These are phyloP conservation scores for Sandelia bainsii DNA, from an alignment of 2,797 vertebrate genomes.

Conservation along the genomic window DNA sequence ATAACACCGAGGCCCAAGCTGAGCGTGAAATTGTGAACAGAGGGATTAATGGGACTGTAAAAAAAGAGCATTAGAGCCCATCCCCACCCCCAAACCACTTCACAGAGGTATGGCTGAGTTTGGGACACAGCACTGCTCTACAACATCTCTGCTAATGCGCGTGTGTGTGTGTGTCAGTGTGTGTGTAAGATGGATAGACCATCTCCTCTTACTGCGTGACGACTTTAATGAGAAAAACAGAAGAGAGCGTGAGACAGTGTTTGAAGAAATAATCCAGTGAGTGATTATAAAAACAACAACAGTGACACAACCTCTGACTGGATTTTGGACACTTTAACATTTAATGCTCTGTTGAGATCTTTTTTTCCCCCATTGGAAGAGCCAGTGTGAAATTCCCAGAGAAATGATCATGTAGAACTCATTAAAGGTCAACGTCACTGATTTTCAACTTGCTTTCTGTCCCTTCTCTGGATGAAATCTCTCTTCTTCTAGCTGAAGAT, in stretches of 20 bases:
- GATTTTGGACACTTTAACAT: neutral
- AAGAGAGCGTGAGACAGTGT: neutral
- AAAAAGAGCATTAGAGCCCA: conserved; percentile 78
- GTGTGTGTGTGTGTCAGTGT: conserved; percentile 12
- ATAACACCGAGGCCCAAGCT: conserved; percentile 81
- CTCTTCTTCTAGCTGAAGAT: no score
- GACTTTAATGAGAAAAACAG: conserved; percentile 55
- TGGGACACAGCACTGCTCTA: conserved; percentile 29
- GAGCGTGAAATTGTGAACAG: conserved; percentile 86
- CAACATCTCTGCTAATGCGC: neutral
- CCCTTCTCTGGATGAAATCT: no score
- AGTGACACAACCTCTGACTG: neutral
- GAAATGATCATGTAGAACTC: no score
- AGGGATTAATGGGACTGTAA: conserved; percentile 84
- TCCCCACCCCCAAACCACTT: conserved; percentile 51
- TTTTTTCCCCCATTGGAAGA: neutral
- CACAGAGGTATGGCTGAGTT: conserved; percentile 58
- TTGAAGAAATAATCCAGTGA: conserved; percentile 5
- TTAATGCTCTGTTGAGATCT: neutral
- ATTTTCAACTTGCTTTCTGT: no score
- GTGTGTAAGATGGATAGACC: conserved; percentile 32
- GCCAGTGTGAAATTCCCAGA: neutral
- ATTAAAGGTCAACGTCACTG: no score
- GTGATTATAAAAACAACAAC: neutral
- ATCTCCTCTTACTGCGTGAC: conserved; percentile 37